Evolutionary conservation across 2,888 invertebrate genomes (phyloP).

Genomic region (Papilio demoleus): DNA sequence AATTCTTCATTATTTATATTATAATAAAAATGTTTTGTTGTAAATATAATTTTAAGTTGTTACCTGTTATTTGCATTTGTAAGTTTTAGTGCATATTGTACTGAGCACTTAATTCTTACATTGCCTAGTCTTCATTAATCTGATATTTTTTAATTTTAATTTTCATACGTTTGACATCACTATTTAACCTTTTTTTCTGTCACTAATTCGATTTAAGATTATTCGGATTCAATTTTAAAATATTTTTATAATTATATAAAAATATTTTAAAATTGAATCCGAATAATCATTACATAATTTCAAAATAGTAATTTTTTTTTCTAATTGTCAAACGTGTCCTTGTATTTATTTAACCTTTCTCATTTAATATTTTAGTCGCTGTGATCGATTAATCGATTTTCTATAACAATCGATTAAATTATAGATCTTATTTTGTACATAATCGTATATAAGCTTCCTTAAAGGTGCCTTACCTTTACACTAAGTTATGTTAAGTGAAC

Average conservation of each 20-base stretch:
- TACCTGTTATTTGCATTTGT: constrained; percentile 58
- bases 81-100: constrained; percentile 25
- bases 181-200: no score
- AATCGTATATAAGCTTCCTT: constrained; percentile 57
- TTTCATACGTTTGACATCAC: constrained; percentile 12
- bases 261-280: no score
- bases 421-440: constrained; percentile 30
- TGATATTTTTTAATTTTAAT: constrained; percentile 36
- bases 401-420: constrained; percentile 21
- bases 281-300: no score
- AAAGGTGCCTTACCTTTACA: constrained; percentile 74
- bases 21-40: constrained; percentile 44
- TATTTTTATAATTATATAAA: no score
- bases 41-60: constrained; percentile 71
- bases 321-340: not conserved
- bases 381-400: constrained; percentile 2
- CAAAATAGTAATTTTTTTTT: no score
- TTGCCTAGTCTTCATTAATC: constrained; percentile 40
- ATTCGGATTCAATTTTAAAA: no score
- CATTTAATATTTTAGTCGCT: not conserved
- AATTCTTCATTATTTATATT: constrained; percentile 12
- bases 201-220: no score
- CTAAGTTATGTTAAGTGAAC: constrained; percentile 62
- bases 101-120: constrained; percentile 28
- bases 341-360: constrained; percentile 17